Evolutionary conservation across 1,140 invertebrate genomes (phyloP).

Genomic region (Apis mellifera): DNA sequence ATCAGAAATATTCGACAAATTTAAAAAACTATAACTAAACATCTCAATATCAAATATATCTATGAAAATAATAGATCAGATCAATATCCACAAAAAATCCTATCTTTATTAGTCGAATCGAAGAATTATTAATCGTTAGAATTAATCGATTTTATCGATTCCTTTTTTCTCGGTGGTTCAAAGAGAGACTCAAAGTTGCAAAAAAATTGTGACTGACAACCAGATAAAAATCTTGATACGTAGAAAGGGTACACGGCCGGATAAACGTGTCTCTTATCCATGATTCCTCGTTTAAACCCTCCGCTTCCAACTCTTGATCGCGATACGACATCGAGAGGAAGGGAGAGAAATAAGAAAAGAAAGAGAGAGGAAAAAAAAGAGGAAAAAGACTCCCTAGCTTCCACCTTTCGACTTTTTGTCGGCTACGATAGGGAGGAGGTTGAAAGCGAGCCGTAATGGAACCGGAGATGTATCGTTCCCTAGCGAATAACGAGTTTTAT

Average conservation of each 20-base stretch:
- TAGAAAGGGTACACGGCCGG: slow-evolving; percentile 2
- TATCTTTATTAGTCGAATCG: slow-evolving; percentile 59
- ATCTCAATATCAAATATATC: background rate
- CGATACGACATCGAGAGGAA: background rate
- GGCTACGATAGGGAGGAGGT: background rate
- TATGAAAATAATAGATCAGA: slow-evolving; percentile 23
- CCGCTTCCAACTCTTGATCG: slow-evolving; percentile 12
- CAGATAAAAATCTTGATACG: slow-evolving; percentile 36
- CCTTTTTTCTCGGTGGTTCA: slow-evolving; percentile 26
- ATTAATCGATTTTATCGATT: slow-evolving; percentile 40
- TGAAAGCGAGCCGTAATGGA: slow-evolving; percentile 56
- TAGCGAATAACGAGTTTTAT: slow-evolving; percentile 58
- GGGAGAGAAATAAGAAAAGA: background rate
- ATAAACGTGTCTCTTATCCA: slow-evolving; percentile 29
- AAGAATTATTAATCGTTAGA: slow-evolving; percentile 59
- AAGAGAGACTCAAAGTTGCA: slow-evolving; percentile 55
- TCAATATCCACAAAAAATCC: slow-evolving; percentile 45
- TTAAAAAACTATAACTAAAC: no score
- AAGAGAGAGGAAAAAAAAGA: no score
- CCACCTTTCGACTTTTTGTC: slow-evolving; percentile 3
- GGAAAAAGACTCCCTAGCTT: background rate
- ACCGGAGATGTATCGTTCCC: slow-evolving; percentile 57
- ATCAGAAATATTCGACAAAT: no score
- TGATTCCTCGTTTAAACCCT: slow-evolving; percentile 20
- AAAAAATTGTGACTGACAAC: slow-evolving; percentile 46